These are phyloP conservation scores for Nyctibius grandis DNA, from an alignment of 2,797 vertebrate genomes.

Conservation along the genomic window DNA sequence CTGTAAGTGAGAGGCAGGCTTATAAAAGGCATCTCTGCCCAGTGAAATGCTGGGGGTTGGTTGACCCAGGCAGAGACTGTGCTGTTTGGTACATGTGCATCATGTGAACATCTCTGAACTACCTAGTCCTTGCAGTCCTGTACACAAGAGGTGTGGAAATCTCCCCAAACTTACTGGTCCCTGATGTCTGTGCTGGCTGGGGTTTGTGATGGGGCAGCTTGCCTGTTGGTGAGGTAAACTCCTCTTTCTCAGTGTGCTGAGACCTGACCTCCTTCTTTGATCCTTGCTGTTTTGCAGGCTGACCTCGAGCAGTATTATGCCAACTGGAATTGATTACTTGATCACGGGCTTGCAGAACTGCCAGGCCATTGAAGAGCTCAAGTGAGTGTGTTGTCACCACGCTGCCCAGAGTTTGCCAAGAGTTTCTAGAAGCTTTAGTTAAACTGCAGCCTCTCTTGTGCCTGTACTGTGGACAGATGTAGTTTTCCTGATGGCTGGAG, in stretches of 20 bases:
- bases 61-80: not conserved
- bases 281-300: slow-evolving; percentile 65
- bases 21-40: not conserved
- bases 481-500: not conserved
- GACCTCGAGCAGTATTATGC: slow-evolving; percentile 43
- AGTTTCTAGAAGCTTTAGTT: not conserved
- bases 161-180: not conserved
- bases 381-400: slow-evolving; percentile 59
- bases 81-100: not conserved
- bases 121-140: not conserved
- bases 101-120: not conserved
- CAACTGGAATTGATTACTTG: slow-evolving; percentile 30
- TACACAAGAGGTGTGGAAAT: not conserved
- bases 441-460: not conserved
- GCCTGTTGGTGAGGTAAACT: not conserved
- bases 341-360: slow-evolving; percentile 58
- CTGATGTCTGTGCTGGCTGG: not conserved
- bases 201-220: not conserved
- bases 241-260: not conserved
- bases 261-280: not conserved
- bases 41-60: not conserved
- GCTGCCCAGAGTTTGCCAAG: not conserved
- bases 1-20: not conserved
- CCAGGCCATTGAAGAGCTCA: slow-evolving; percentile 70
- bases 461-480: not conserved